These are phyloP conservation scores for Montipora capricornis DNA, from an alignment of 64 coral and sea anemone species.

Conservation along the genomic window DNA sequence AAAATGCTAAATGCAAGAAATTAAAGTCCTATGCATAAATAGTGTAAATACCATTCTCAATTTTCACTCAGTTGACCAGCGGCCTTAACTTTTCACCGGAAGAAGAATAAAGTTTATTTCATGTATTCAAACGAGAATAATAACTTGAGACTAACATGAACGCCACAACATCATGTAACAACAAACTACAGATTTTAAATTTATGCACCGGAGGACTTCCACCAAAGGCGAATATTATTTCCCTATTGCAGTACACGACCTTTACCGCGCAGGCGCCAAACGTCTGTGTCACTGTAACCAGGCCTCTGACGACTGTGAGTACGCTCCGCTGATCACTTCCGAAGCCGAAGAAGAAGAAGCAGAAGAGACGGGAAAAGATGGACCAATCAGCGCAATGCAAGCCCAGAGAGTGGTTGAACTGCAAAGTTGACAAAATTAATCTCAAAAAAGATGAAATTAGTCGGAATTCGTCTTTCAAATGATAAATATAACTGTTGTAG, in stretches of 20 bases:
- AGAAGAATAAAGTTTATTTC: too few species aligned
- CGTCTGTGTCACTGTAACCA: conserved; percentile 26
- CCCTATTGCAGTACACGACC: conserved; percentile 7
- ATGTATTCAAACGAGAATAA: too few species aligned
- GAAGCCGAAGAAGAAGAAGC: not conserved
- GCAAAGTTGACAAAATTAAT: conserved; percentile 23
- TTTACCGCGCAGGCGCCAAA: conserved; percentile 2
- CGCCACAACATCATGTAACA: too few species aligned
- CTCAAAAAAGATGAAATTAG: not conserved
- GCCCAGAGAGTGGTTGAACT: conserved; percentile 21
- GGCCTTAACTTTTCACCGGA: too few species aligned
- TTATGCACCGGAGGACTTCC: not conserved
- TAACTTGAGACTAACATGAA: too few species aligned
- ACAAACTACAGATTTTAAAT: too few species aligned
- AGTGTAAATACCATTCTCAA: too few species aligned
- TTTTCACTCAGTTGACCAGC: too few species aligned
- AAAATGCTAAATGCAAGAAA: too few species aligned
- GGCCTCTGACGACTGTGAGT: conserved; percentile 31
- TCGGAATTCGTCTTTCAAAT: not conserved
- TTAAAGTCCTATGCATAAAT: too few species aligned
- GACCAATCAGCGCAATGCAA: not conserved
- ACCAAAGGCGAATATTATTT: not conserved
- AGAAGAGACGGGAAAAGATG: conserved; percentile 31
- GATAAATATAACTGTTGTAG: not conserved
- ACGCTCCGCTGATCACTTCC: conserved; percentile 43